Conservation (phyloP, 2,888 invertebrate species). For the Netelia inedita region DNA sequence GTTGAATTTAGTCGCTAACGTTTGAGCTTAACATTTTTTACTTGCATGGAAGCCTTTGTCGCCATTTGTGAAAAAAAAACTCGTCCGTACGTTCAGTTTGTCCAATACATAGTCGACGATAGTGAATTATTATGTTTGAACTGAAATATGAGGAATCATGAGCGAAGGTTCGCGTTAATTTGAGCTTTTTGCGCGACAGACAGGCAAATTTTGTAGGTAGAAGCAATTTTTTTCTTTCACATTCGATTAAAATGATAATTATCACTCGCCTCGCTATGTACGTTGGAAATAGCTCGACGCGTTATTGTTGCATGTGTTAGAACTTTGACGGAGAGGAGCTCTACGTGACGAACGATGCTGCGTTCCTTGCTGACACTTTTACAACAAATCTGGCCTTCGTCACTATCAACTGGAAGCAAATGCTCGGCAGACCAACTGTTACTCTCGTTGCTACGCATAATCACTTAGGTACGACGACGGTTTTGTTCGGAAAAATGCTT, state of each 20-base stretch:
- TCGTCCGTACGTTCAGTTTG: too few species aligned
- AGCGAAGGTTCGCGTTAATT: neutral
- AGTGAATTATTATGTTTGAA: too few species aligned
- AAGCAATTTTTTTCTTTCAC: constrained; percentile 2
- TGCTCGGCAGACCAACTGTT: constrained; percentile 98
- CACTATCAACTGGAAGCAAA: constrained; percentile 98
- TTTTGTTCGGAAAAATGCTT: constrained; percentile 17
- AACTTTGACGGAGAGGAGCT: constrained; percentile 97
- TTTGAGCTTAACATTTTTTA: constrained; percentile 73
- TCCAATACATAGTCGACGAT: too few species aligned
- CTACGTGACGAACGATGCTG: constrained; percentile 98
- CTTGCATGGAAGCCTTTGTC: constrained; percentile 78
- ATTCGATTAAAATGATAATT: neutral
- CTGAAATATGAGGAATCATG: constrained; percentile 3
- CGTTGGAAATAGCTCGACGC: constrained; percentile 32
- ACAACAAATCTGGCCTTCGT: constrained; percentile 97
- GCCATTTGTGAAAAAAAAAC: neutral
- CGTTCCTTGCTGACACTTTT: constrained; percentile 97
- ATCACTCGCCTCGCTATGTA: constrained; percentile 1
- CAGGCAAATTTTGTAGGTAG: constrained; percentile 3
- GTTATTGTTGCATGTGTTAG: constrained; percentile 87
- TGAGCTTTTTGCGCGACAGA: neutral
- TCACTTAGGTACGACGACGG: constrained; percentile 90
- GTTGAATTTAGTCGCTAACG: constrained; percentile 30
- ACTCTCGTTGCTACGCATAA: constrained; percentile 94